Conservation (phyloP, 2,113 vertebrate species). For the Corydoras sp. region DNA sequence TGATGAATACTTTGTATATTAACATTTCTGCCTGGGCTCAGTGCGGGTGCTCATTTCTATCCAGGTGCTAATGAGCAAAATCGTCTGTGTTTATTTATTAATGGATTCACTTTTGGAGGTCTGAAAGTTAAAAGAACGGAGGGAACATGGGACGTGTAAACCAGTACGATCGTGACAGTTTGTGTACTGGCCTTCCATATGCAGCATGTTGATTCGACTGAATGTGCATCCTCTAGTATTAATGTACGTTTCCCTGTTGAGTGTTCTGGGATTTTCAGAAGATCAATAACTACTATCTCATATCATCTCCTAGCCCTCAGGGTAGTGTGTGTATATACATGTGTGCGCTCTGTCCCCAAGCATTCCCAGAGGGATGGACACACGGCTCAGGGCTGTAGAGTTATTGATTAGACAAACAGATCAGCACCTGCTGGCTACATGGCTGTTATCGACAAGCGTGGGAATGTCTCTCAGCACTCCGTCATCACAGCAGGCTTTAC, state of each 20-base stretch:
- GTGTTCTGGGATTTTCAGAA: slow-evolving; percentile 24
- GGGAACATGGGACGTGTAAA: no score
- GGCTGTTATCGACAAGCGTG: slow-evolving; percentile 37
- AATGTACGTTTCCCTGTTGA: slow-evolving; percentile 24
- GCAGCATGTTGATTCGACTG: not conserved
- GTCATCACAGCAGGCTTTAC: not conserved
- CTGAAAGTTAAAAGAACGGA: no score
- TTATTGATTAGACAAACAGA: slow-evolving; percentile 54
- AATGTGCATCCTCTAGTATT: slow-evolving; percentile 2
- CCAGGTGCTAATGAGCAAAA: no score
- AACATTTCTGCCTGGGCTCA: no score
- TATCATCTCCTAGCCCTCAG: slow-evolving; percentile 32
- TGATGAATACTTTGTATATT: no score
- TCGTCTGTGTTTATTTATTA: no score
- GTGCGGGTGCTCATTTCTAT: no score
- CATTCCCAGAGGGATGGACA: slow-evolving; percentile 31
- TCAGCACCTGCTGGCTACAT: slow-evolving; percentile 38
- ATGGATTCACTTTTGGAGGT: no score
- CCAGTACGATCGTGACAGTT: not conserved
- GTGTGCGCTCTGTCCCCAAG: slow-evolving; percentile 34
- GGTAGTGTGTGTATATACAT: slow-evolving; percentile 8
- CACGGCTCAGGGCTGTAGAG: slow-evolving; percentile 36
- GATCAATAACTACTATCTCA: slow-evolving; percentile 40
- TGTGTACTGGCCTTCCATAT: not conserved
- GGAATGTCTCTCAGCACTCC: slow-evolving; percentile 20